These are phyloP conservation scores for Drosophila rellima DNA, from an alignment of 2,888 invertebrate genomes.

Conservation along the genomic window DNA sequence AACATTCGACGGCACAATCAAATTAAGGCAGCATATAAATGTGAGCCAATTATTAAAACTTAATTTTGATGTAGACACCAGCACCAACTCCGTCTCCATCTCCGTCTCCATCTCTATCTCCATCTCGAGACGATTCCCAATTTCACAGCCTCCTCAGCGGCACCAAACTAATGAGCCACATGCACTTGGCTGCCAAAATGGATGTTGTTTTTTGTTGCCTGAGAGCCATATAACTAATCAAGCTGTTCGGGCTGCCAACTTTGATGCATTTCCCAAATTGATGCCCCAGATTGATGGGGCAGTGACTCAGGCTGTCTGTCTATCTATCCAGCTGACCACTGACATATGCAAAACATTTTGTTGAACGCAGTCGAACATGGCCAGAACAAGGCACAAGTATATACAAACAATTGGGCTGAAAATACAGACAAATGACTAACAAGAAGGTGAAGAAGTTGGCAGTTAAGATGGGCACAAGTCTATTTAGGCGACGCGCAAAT, in stretches of 20 bases:
- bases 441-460: conserved; percentile 59
- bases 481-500: conserved; percentile 26
- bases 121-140: conserved; percentile 59
- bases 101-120: conserved; percentile 12
- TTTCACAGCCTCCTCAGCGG: conserved; percentile 74
- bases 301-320: conserved; percentile 36
- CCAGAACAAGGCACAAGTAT: conserved; percentile 20
- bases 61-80: conserved; percentile 72
- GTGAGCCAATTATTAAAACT: conserved; percentile 78
- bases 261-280: conserved; percentile 78
- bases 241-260: conserved; percentile 77
- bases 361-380: conserved; percentile 49
- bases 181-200: conserved; percentile 68
- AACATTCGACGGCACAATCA: conserved; percentile 70
- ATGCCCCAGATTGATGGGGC: conserved; percentile 77
- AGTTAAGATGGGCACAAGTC: conserved; percentile 17
- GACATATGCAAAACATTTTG: conserved; percentile 79
- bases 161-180: conserved; percentile 70
- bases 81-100: conserved; percentile 1
- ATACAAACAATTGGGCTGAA: conserved; percentile 66
- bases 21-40: conserved; percentile 77
- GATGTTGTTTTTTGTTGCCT: conserved; percentile 44
- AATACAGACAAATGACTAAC: conserved; percentile 70
- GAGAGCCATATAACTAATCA: conserved; percentile 69
- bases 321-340: conserved; percentile 34